Evolutionary conservation across 2,113 vertebrate species (phyloP), one percentile per base, ranked within the genome.

Genomic region (Brachypteracias leptosomus): DNA sequence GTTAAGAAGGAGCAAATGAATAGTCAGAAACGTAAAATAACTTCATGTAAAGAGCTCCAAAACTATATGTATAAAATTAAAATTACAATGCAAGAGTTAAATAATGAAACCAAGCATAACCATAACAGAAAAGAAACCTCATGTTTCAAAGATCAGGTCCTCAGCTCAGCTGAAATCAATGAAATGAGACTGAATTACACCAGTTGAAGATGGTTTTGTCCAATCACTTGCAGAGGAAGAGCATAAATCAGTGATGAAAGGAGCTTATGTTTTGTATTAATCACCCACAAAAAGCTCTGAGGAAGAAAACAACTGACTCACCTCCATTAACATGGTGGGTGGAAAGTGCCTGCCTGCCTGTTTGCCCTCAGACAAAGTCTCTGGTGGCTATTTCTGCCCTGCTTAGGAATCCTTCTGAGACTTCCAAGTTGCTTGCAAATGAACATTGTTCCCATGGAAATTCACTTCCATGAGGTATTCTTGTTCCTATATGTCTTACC

Each of bases 291-390:
- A 92, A 94, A 28, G n/a, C 51, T 85, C 74, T 24, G 67, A 58
- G 54, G 51, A 88, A 59, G 67, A 57, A 91, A 95, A 86, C 35
- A 93, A 90, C 82, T 67, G 68, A 80, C 59, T 91, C 85, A 77
- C 75, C 71, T 93, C 54, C 33, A 22, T 66, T 25, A 65, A 17
- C 4, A 2, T 11, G n/a, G 46, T 74, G 33, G 21, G 22, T 68
- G 36, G 70, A 94, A 94, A 68, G 65, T 88, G 82, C 21, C 55
- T 87, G 71, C 18, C 63, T 68, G 74, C 20, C 47, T 74, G 11
- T 29, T 74, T 88, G 65, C 62, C 47, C 36, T 85, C 36, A 62
- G 66, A 68, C 58, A 44, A 79, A 78, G n/a, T 49, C 20, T 75
- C 40, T 58, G 36, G 46, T 67, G 42, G 35, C 24, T 2, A 0